Base-by-base conservation (phyloP, 2,888 invertebrate genomes). In the Tetranychus truncatus region DNA sequence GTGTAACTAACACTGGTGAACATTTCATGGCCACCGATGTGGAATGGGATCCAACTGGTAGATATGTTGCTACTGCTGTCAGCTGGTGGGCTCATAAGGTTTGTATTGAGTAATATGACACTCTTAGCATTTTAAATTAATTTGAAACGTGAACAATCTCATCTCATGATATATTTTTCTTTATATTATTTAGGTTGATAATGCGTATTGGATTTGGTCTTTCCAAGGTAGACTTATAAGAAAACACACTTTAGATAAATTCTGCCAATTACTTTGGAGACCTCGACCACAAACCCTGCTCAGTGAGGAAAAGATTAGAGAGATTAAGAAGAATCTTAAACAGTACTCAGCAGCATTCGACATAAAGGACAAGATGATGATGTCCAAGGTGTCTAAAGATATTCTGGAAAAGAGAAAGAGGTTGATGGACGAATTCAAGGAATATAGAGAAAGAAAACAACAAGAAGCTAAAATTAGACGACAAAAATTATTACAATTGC, bases 41-140 rank as follows among this genome's bases (percentile, higher is more conserved):
- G 1, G 96, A 96, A 83, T 99, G 99, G 99, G 99, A 99, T 84
- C 97, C 99, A 1, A 99, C 97, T 4, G 99, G 99, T 1, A 88
- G 99, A 78, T 99, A 93, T 81, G 93, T 99, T 18, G 91, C 92
- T 74, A 95, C 96, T 0, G 92, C 91, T 1, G 95, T 96, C 21
- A 95, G 95, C 1, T 90, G 90, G 77, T 95, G 95, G 89, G 95
- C 94, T 81, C 91, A 92, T 78, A 95, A 94, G 85, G 94, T 94
- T 78, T 71, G 72, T 74, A 45, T 65, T 34, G 34, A 34, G 4
- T 34, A 34, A 67, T 34, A 45, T 20, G 6, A 67, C n/a, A 6
- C 11, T 21, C 69, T 24, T 69, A 20, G 4, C 6, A 21, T 8
- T 6, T 69, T 1, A 20, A 69, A 1, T 24, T 11, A 20, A 21